Conservation (phyloP, 2,888 invertebrate species). For the Vandiemenella viatica region DNA sequence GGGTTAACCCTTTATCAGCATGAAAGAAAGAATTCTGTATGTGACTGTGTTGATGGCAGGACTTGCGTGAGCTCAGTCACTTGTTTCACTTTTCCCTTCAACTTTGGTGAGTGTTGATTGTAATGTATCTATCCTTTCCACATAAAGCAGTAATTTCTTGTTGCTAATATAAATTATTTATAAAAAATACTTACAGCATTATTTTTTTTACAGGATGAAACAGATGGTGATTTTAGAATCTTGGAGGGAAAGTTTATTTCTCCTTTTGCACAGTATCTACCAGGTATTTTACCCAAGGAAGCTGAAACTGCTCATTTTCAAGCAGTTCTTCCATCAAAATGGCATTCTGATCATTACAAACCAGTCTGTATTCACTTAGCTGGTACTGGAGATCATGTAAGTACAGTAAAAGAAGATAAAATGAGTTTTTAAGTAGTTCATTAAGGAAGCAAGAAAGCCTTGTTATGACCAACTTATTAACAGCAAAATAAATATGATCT, state of each 20-base stretch:
- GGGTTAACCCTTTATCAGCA: too few species aligned
- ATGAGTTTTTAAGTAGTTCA: background rate
- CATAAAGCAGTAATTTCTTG: too few species aligned
- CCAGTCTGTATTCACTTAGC: conserved; percentile 90
- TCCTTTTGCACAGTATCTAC: conserved; percentile 67
- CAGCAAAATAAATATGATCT: background rate
- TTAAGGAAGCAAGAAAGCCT: background rate
- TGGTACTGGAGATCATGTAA: conserved; percentile 95
- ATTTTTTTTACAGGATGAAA: conserved; percentile 45
- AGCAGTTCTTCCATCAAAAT: conserved; percentile 64
- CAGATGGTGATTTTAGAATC: conserved; percentile 52
- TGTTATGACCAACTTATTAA: background rate
- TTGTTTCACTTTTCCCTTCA: too few species aligned
- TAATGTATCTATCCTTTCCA: too few species aligned
- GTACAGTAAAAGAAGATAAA: too few species aligned
- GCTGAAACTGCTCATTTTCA: conserved; percentile 73
- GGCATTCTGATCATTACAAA: conserved; percentile 50
- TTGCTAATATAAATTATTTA: too few species aligned
- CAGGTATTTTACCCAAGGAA: conserved; percentile 74
- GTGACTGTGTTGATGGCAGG: too few species aligned
- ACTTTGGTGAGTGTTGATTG: too few species aligned
- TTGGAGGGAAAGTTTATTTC: conserved; percentile 78
- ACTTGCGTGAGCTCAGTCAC: too few species aligned
- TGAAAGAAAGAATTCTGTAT: too few species aligned
- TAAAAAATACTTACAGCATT: conserved; percentile 12